Evolutionary conservation across 2,888 invertebrate genomes (phyloP), one percentile per base, ranked within the genome.

Genomic region (Myopa testacea): DNA sequence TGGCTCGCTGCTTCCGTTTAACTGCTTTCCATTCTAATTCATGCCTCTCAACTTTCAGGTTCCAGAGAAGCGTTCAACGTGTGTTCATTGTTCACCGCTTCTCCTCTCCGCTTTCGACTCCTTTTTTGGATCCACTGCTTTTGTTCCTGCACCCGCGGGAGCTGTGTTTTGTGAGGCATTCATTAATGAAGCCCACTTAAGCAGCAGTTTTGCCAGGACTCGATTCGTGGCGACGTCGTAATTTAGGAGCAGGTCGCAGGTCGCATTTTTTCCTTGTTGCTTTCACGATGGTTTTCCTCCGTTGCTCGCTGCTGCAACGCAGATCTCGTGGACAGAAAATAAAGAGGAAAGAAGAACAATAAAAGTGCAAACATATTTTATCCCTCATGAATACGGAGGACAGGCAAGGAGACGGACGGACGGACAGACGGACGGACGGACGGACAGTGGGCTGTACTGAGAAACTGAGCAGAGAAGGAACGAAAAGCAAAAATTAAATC

Each of bases 151-250:
- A 67, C 19, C 67, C 40, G 12, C 12, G 16, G 40, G 40, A 37
- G 40, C 19, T 67, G 40, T 67, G 67, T 67, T 40, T 40, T 67
- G 38, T 67, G 19, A 67, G 67, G n/a, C 67, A 67, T 67, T 67
- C 67, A 40, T 40, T 67, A 67, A 67, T 67, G 67, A 67, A n/a
- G 67, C 37, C n/a, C 67, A 40, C 67, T 67, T 67, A 37, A 67
- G 67, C 55, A 67, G 67, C 55, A 45, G 7, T 63, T 34, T 37
- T 63, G 63, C 37, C 10, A 63, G 63, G 37, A 26, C 37, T 8
- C 14, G 34, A 26, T 10, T 14, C 63, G 34, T 37, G 34, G 55
- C n/a, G 40, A n/a, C n/a, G 40, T 40, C 34, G 67, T 8, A 67
- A 40, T 67, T 67, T 67, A n/a, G 37, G 67, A 67, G 67, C 45